Conservation (phyloP, 2,113 vertebrate species). For the Gavialis gangeticus region DNA sequence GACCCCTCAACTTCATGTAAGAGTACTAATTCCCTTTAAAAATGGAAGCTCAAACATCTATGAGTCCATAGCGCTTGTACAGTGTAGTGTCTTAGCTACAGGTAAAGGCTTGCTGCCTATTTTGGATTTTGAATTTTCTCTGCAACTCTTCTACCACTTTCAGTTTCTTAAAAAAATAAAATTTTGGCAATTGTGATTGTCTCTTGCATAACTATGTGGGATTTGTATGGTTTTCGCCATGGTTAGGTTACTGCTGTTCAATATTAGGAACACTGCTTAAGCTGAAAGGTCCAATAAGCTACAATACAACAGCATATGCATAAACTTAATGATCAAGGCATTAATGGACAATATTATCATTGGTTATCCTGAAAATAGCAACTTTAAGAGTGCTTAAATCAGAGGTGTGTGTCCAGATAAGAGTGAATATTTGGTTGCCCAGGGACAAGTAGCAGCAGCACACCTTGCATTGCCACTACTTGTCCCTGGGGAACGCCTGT, state of each 20-base stretch:
- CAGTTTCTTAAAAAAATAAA: neutral
- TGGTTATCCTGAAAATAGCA: neutral
- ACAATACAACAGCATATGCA: neutral
- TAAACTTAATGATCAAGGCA: neutral
- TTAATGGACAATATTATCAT: neutral
- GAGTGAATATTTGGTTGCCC: too few relatives aligned
- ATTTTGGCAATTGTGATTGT: neutral
- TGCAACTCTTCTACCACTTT: neutral
- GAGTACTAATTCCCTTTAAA: neutral
- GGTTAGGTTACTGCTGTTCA: too few relatives aligned
- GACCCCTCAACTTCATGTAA: neutral
- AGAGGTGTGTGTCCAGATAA: too few relatives aligned
- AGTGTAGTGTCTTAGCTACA: neutral
- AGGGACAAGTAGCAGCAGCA: too few relatives aligned
- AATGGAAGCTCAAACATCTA: neutral
- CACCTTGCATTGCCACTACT: too few relatives aligned
- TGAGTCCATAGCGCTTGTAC: neutral
- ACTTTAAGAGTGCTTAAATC: neutral
- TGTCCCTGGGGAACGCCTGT: too few relatives aligned
- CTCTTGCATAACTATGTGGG: accelerated
- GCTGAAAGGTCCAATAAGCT: neutral
- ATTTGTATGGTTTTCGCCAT: too few relatives aligned
- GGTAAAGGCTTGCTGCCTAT: too few relatives aligned
- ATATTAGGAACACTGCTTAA: too few relatives aligned
- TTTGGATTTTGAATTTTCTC: neutral